Base-by-base conservation (phyloP, 2,113 vertebrate genomes). In the Polypterus senegalus region DNA sequence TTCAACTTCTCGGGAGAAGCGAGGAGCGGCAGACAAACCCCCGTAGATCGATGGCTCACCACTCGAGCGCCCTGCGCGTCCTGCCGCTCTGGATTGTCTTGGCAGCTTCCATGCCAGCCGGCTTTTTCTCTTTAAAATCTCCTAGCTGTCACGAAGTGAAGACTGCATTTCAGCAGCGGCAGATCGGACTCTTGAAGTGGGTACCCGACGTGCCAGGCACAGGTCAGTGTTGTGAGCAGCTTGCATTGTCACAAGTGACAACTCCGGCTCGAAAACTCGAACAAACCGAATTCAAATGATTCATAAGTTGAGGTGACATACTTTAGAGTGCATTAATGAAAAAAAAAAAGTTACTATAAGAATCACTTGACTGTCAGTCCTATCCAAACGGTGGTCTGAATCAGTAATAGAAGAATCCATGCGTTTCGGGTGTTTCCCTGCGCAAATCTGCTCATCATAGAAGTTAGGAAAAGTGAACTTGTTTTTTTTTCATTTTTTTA, bases 131-230 rank as follows among this genome's bases (percentile, higher is more conserved):
- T 57, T 79, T 67, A 73, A 79, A 71, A 69, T 71, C 83, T 43
- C 85, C 92, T 69, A 94, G 88, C 81, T 94, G 92, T 79, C 86
- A 91, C 76, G 92, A 92, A 72, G 92, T 94, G 73, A 86, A 83
- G 73, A 89, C 89, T 49, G 92, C 88, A 49, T 94, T 91, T 71
- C 90, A 92, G 84, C 69, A 88, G 74, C 88, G 88, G 45, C 88
- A 91, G 75, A 87, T 93, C 68, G 92, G 91, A 3, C 86, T 84
- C 48, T 79, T 87, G 69, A 80, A 85, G 66, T 83, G 89, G 73
- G 92, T 94, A 3, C 92, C 92, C 58, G 91, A 93, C 75, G 81
- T 85, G 74, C 92, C 92, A 73, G 85, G 77, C 52, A 81, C 84
- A 82, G 91, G 92, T 92, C 72, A 92, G 89, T 75, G 54, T 60